Base-by-base conservation (phyloP, 2,113 vertebrate genomes). In the Petromus typicus region DNA sequence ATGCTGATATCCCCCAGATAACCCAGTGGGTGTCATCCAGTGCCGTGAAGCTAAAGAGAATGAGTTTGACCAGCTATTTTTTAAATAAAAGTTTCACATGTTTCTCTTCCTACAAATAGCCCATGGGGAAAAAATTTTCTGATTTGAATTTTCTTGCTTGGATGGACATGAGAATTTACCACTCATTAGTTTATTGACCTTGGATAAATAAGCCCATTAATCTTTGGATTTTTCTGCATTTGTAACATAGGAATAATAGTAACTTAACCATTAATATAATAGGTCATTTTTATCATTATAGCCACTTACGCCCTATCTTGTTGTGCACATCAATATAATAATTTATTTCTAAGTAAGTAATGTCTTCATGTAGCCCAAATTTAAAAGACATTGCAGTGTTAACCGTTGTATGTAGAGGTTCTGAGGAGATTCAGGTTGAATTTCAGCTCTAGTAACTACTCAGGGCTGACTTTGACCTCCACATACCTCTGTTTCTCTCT, bases 121-220 rank as follows among this genome's bases (percentile, higher is more conserved):
- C 92, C 48, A 45, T 32, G 86, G 89, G 86, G 87, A 97, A 91
- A 82, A 16, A 95, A 91, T 95, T 86, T 97, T 96, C 83, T 96
- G 91, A 95, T 95, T 76, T 95, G 91, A 95, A 91, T 96, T 95
- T 94, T 76, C 91, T 95, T 95, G 89, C 16, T 1, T 94, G 69
- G 91, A 91, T 94, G 94, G 54, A 95, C 75, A 87, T 89, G 86
- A 93, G 59, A 78, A 92, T 94, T 96, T 91, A 90, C 86, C 71
- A 96, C 86, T 96, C 93, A 93, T 97, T 97, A 97, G 91, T 97
- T 97, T 96, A 95, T 97, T 97, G 97, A 97, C 86, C 84, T 96
- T 93, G 96, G 71, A 76, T 97, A 97, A 97, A 97, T 97, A 97
- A 94, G 43, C 40, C 64, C 91, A 97, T 93, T 96, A 87, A 95